Evolutionary conservation across 2,888 invertebrate genomes (phyloP), one percentile per base, ranked within the genome.

Genomic region (Cheilosia grossa): DNA sequence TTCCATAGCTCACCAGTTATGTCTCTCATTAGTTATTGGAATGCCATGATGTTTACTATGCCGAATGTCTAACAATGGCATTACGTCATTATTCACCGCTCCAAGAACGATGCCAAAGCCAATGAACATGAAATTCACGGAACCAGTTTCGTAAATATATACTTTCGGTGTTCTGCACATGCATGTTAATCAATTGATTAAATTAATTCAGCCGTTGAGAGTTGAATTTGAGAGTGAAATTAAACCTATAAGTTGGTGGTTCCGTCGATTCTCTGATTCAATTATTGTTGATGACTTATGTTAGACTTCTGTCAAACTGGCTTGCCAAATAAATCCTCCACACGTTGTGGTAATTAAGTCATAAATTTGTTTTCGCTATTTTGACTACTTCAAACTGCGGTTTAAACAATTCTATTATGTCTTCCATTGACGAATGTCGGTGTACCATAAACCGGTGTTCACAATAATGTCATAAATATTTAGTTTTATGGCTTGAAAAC

Each of bases 111-210:
- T 59, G 56, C 70, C 49, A 49, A 70, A 59, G 19, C 70, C 49
- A 49, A 70, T 70, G 19, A 70, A 19, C 4, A 2, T 7, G 44
- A 7, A 19, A 47, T 54, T 30, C 33, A 2, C 7, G 13, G 21
- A 72, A 56, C 72, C 19, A 42, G 72, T 59, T 73, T 47, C 19
- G 10, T 2, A 47, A 7, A 54, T 47, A 73, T 61, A 64, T 61
- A 56, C 63, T 63, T 73, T 73, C 64, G 51, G 51, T 72, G 19
- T 72, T 61, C 51, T 33, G 13, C 33, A 37, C 53, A 64, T 63
- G 42, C 54, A 63, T 64, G 47, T 19, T 64, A 73, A 64, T 64
- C 44, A 64, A 63, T 64, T 64, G 24, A 33, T 9, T 56, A 27
- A 54, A 56, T 64, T 54, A 64, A 47, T 10, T 72, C 61, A 42